Conservation (phyloP, 2,888 invertebrate species). For the Andrena chrysosceles region DNA sequence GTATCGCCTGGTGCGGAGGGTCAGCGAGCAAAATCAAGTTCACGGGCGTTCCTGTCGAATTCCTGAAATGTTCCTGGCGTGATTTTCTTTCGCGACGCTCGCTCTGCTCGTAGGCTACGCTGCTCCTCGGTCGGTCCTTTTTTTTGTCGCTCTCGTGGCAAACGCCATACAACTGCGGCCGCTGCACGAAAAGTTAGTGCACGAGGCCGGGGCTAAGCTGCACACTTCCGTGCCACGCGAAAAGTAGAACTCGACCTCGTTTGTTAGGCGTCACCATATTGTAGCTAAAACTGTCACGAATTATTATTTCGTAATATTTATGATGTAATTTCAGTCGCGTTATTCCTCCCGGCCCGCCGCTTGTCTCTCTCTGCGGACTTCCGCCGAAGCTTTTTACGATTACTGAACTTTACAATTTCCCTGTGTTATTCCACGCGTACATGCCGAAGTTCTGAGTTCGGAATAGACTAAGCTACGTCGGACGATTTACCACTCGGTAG, state of each 20-base stretch:
- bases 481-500: too few species aligned
- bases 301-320: slow-evolving; percentile 53
- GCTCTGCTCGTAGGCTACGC: neutral
- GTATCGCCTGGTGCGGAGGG: slow-evolving; percentile 36
- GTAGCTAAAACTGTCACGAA: slow-evolving; percentile 39
- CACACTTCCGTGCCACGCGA: slow-evolving; percentile 48
- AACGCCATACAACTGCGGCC: slow-evolving; percentile 1
- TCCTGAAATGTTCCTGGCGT: slow-evolving; percentile 35
- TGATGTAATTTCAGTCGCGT: slow-evolving; percentile 32
- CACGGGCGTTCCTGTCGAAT: slow-evolving; percentile 58
- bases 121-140: neutral
- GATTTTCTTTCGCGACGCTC: slow-evolving; percentile 43
- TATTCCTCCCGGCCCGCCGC: neutral
- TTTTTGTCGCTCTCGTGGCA: slow-evolving; percentile 23
- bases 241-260: slow-evolving; percentile 63
- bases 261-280: slow-evolving; percentile 45
- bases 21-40: slow-evolving; percentile 60
- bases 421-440: too few species aligned
- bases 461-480: too few species aligned
- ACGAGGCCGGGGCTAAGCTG: slow-evolving; percentile 15
- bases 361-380: too few species aligned
- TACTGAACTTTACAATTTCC: neutral
- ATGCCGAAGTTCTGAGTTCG: too few species aligned
- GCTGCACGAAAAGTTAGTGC: slow-evolving; percentile 41
- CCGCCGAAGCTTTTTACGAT: neutral